These are phyloP conservation scores for Ivindomyrus marchei DNA, from an alignment of 2,113 vertebrate species.

Conservation along the genomic window DNA sequence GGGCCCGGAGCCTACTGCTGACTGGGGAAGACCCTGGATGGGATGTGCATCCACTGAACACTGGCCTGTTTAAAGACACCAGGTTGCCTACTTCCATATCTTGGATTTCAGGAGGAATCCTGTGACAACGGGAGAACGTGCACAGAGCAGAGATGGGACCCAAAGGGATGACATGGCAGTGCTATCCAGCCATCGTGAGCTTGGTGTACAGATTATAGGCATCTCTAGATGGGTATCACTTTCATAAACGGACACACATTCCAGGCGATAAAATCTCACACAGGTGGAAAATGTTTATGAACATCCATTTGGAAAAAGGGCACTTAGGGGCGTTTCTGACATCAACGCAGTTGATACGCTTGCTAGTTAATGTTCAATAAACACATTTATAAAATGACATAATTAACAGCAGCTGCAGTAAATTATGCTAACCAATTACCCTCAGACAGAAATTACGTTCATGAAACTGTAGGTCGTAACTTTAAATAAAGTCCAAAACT, in stretches of 20 bases:
- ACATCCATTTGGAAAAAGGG: neutral
- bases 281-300: slow-evolving; percentile 2
- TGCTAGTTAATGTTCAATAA: neutral
- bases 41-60: neutral
- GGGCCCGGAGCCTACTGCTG: neutral
- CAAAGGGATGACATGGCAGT: neutral
- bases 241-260: neutral
- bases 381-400: neutral
- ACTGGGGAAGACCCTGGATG: neutral
- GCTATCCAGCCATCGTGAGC: neutral
- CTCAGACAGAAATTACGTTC: neutral
- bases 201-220: neutral
- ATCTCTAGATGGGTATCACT: neutral
- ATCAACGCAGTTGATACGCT: neutral
- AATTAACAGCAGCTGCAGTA: slow-evolving; percentile 3
- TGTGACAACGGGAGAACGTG: neutral
- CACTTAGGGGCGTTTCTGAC: neutral
- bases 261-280: neutral
- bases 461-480: neutral
- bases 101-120: neutral
- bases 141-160: neutral
- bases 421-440: slow-evolving; percentile 11
- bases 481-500: slow-evolving; percentile 2
- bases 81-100: neutral
- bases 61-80: neutral